Percentiles rank a stretch among this genome's conserved stretches.
phyloP scores from a whole-genome alignment of 2,888 invertebrate genomes.

The Hymenopus coronatus region DNA sequence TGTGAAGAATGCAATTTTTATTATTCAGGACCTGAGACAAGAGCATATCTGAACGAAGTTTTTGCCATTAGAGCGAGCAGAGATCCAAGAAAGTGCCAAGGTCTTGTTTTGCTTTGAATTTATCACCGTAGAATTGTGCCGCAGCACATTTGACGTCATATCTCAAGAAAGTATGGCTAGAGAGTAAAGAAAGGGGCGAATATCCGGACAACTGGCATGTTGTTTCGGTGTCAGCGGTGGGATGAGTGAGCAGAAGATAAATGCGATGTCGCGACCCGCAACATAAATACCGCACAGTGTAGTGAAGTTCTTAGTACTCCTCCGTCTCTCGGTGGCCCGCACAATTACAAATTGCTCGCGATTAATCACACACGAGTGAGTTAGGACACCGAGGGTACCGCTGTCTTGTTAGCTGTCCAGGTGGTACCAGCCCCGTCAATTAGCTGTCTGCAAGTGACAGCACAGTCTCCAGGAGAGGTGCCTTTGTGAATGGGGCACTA shows the following conservation, averaged over 20 bases:
- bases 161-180: not conserved
- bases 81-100: not conserved
- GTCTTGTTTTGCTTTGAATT: not conserved
- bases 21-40: not conserved
- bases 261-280: slow-evolving; percentile 29
- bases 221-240: not conserved
- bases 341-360: not conserved
- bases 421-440: not conserved
- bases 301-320: not conserved
- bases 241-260: slow-evolving; percentile 2
- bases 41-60: not conserved
- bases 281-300: slow-evolving; percentile 23
- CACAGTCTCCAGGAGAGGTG: not conserved
- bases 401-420: slow-evolving; percentile 12
- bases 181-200: not conserved
- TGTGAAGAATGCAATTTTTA: too few species aligned
- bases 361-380: slow-evolving; percentile 4
- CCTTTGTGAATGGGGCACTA: not conserved
- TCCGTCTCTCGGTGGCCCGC: not conserved
- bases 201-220: not conserved
- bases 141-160: not conserved
- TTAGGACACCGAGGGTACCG: not conserved
- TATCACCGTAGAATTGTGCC: not conserved
- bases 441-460: not conserved
- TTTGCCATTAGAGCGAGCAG: not conserved